These are phyloP conservation scores for Adelges cooleyi DNA, from an alignment of 1,140 invertebrate genomes.

Conservation along the genomic window DNA sequence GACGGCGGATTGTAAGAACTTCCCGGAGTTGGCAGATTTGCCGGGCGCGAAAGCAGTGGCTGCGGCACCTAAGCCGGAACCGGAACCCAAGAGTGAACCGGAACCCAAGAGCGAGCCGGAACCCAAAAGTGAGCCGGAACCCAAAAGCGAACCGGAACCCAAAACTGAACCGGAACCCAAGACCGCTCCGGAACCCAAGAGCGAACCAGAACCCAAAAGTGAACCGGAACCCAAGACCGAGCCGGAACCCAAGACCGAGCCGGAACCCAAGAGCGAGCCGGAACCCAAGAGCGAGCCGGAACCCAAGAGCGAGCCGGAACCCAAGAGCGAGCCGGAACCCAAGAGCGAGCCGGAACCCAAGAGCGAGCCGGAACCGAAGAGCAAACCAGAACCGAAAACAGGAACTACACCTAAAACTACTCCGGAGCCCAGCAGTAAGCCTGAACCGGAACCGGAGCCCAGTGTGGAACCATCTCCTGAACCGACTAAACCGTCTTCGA, in stretches of 20 bases:
- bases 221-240: conserved; percentile 39
- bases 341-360: conserved; percentile 41
- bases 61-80: conserved; percentile 39
- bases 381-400: conserved; percentile 35
- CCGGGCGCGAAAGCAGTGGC: conserved; percentile 39
- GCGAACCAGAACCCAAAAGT: conserved; percentile 35
- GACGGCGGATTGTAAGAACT: conserved; percentile 61
- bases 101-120: conserved; percentile 41
- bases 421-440: conserved; percentile 29
- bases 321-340: conserved; percentile 38
- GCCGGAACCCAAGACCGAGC: conserved; percentile 41
- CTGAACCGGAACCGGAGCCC: conserved; percentile 37
- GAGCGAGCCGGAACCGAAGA: conserved; percentile 36
- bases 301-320: conserved; percentile 39
- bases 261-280: conserved; percentile 41
- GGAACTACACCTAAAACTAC: conserved; percentile 13
- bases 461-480: conserved; percentile 41
- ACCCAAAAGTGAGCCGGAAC: conserved; percentile 39
- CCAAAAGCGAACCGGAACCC: conserved; percentile 39
- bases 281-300: conserved; percentile 41
- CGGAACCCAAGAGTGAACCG: conserved; percentile 37
- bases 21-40: conserved; percentile 45
- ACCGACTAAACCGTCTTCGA: conserved; percentile 32
- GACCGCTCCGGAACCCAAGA: conserved; percentile 37
- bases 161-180: conserved; percentile 39